Evolutionary conservation across 2,888 invertebrate species (phyloP).

Genomic region (Tubulanus polymorphus): DNA sequence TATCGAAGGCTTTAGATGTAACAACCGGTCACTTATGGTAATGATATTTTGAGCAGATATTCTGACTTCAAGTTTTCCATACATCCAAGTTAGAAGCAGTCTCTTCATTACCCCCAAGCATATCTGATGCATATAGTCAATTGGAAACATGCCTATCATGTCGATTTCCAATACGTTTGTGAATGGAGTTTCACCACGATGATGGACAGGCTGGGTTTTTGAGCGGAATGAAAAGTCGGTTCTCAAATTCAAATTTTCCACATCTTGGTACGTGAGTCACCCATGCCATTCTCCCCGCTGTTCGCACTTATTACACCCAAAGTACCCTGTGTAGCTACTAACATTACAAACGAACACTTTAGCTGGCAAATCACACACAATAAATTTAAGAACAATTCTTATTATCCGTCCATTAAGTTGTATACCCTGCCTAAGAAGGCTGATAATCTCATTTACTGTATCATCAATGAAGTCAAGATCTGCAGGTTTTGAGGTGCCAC

Average conservation of each 20-base stretch:
- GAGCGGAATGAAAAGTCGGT: constrained; percentile 5
- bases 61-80: constrained; percentile 20
- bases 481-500: too few species aligned
- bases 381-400: too few species aligned
- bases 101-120: constrained; percentile 40
- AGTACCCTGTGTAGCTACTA: constrained; percentile 14
- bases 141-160: constrained; percentile 13
- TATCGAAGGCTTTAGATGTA: constrained; percentile 8
- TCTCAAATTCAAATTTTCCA: not conserved
- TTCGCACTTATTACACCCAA: constrained; percentile 12
- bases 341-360: constrained; percentile 13
- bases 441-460: too few species aligned
- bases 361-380: constrained; percentile 22
- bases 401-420: too few species aligned
- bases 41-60: constrained; percentile 9
- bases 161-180: constrained; percentile 10
- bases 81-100: constrained; percentile 26
- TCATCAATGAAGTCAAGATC: too few species aligned
- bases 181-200: constrained; percentile 12
- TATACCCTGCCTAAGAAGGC: too few species aligned
- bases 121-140: constrained; percentile 34
- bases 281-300: too few species aligned
- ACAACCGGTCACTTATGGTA: constrained; percentile 12
- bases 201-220: constrained; percentile 10
- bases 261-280: not conserved